phyloP scores from a whole-genome alignment of 2,113 vertebrate species.

The Brachypteracias leptosomus region DNA sequence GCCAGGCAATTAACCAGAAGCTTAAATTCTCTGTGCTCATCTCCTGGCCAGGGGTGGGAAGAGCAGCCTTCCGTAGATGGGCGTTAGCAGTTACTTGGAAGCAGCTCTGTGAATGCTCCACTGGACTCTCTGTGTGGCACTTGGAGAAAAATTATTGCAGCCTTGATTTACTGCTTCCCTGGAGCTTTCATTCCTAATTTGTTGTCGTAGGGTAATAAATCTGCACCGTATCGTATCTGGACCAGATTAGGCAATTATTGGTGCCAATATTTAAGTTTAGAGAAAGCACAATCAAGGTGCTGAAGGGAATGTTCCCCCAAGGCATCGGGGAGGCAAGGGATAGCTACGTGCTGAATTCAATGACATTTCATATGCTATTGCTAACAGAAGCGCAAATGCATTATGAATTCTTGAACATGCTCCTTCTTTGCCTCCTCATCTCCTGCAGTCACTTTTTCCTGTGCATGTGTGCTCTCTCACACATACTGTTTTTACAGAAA shows the following conservation, averaged over 20 bases:
- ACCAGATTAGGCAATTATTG: neutral
- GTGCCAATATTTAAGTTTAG: neutral
- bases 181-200: neutral
- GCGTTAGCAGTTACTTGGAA: neutral
- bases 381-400: neutral
- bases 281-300: neutral
- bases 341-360: neutral
- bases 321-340: neutral
- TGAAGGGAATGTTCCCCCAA: neutral
- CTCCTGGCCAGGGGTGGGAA: neutral
- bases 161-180: neutral
- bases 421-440: neutral
- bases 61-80: neutral
- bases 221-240: neutral
- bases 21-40: neutral
- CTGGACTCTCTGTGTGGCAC: neutral
- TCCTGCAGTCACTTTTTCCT: constrained; percentile 17
- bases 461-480: constrained; percentile 4
- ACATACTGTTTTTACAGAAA: constrained; percentile 38
- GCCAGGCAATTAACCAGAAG: neutral
- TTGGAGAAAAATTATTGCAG: neutral
- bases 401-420: neutral
- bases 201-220: neutral
- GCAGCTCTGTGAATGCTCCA: neutral
- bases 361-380: neutral